Percentiles rank a stretch among this genome's conserved stretches.
phyloP scores from a whole-genome alignment of 2,113 vertebrate genomes.

The Atractosteus spatula region DNA sequence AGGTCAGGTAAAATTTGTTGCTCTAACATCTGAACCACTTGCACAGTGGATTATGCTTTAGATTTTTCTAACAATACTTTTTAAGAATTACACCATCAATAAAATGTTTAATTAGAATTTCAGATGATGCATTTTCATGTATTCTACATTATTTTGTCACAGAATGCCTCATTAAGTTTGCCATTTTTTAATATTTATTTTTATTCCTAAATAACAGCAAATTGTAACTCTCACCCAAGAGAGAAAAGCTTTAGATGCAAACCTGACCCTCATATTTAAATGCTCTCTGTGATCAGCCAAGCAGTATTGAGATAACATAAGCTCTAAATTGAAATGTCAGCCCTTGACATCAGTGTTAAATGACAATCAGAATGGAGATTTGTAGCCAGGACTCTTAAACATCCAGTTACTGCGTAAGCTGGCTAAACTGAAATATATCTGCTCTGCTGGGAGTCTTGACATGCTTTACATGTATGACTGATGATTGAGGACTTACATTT shows the following conservation, averaged over 20 bases:
- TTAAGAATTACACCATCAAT: too few species aligned
- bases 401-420: neutral
- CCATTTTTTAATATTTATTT: too few species aligned
- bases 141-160: too few species aligned
- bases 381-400: constrained; percentile 4
- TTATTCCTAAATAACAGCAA: too few species aligned
- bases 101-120: too few species aligned
- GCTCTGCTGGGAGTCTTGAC: neutral
- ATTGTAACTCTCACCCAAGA: too few species aligned
- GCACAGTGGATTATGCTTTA: too few species aligned
- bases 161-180: too few species aligned
- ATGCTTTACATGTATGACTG: neutral
- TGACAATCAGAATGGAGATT: constrained; percentile 12
- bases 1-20: too few species aligned
- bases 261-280: neutral
- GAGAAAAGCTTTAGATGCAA: neutral
- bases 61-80: too few species aligned
- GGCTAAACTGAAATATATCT: constrained; percentile 3
- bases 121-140: too few species aligned
- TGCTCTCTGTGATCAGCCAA: neutral
- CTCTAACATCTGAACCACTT: too few species aligned
- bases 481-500: constrained; percentile 12
- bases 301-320: constrained; percentile 1
- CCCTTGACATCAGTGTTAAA: constrained; percentile 5
- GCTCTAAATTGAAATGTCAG: constrained; percentile 16